Evolutionary conservation across 2,888 invertebrate species (phyloP).

Genomic region (Dinocampus coccinellae): DNA sequence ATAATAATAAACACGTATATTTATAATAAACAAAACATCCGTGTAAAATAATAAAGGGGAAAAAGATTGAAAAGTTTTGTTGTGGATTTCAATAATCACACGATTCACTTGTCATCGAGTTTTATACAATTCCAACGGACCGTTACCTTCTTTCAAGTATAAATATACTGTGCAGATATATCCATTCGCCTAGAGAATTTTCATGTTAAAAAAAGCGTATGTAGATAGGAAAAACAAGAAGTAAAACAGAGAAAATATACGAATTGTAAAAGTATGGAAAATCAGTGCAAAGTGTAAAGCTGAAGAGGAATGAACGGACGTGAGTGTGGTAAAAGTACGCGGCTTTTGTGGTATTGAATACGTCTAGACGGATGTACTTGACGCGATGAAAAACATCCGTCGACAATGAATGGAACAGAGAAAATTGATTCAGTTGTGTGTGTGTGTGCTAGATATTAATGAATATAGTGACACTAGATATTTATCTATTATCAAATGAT

Average conservation of each 20-base stretch:
- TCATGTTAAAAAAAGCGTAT: slow-evolving; percentile 22
- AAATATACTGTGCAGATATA: too few relatives aligned
- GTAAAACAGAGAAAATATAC: slow-evolving; percentile 38
- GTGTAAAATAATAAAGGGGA: neutral
- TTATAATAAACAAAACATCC: neutral
- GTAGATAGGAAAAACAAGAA: slow-evolving; percentile 8
- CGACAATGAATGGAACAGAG: slow-evolving; percentile 37
- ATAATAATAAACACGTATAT: too few relatives aligned
- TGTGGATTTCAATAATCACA: neutral
- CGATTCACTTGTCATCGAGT: neutral
- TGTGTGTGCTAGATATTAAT: slow-evolving; percentile 15
- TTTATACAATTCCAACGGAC: neutral
- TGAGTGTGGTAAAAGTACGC: slow-evolving; percentile 51
- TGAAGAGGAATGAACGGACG: slow-evolving; percentile 21
- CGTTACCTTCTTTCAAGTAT: too few relatives aligned
- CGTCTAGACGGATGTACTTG: slow-evolving; percentile 64
- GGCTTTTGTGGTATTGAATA: slow-evolving; percentile 56
- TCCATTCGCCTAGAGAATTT: neutral
- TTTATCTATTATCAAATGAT: too few relatives aligned
- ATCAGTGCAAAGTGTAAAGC: too few relatives aligned
- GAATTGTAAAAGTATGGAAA: slow-evolving; percentile 32
- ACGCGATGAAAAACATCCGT: slow-evolving; percentile 59
- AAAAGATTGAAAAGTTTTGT: neutral
- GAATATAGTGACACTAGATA: neutral
- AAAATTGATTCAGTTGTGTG: slow-evolving; percentile 42